Evolutionary conservation across 2,113 vertebrate species (phyloP).

Genomic region (Saimiri boliviensis): DNA sequence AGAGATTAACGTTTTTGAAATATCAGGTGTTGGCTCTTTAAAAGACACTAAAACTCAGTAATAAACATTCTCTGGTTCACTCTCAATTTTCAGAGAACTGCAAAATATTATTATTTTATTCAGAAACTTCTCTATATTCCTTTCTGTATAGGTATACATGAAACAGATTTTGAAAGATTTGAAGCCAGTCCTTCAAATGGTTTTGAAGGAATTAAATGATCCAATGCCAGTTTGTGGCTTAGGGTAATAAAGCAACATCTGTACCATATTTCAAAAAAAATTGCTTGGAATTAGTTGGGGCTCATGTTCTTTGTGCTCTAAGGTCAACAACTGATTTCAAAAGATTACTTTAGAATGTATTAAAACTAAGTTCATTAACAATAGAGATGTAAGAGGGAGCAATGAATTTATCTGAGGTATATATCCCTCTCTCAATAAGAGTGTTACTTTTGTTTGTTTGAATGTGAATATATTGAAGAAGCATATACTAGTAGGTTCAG

Average conservation of each 20-base stretch:
- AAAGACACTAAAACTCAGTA: constrained; percentile 24
- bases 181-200: neutral
- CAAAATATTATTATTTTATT: constrained; percentile 13
- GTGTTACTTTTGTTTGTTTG: neutral
- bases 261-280: neutral
- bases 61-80: neutral
- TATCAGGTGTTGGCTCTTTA: neutral
- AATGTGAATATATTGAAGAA: neutral
- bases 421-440: neutral
- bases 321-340: neutral
- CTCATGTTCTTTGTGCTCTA: neutral
- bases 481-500: neutral
- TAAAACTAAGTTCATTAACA: neutral
- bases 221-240: neutral
- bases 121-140: neutral
- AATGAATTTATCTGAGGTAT: neutral
- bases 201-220: constrained; percentile 27
- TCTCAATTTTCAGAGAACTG: constrained; percentile 53
- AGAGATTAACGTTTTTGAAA: constrained; percentile 42
- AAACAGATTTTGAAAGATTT: neutral
- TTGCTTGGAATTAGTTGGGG: neutral
- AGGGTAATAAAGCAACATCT: neutral
- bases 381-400: neutral
- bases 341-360: neutral
- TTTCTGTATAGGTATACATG: neutral